These are phyloP conservation scores for Sycobia sp. DNA, from an alignment of 1,140 invertebrate genomes.

Conservation along the genomic window DNA sequence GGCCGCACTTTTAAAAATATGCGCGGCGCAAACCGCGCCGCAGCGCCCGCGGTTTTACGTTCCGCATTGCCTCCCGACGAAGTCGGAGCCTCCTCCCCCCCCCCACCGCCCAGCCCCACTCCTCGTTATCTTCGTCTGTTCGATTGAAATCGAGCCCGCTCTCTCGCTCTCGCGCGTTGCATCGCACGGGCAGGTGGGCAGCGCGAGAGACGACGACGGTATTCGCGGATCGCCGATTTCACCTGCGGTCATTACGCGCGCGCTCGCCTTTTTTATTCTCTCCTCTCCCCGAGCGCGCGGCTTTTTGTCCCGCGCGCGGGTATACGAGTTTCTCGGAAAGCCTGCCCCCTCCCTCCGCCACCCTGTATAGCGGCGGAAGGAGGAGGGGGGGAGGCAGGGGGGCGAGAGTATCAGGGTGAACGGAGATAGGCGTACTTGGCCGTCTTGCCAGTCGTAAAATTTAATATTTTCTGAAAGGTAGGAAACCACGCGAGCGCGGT, in stretches of 20 bases:
- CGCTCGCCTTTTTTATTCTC: conserved; percentile 10
- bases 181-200: too few species aligned
- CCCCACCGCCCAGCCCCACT: too few species aligned
- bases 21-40: too few species aligned
- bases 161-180: too few species aligned
- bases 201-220: background rate
- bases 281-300: background rate
- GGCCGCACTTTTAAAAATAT: background rate
- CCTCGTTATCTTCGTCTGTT: background rate
- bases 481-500: background rate
- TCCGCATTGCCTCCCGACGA: too few species aligned
- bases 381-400: background rate
- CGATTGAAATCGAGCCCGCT: conserved; percentile 11
- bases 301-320: background rate
- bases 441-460: conserved; percentile 9
- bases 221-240: conserved; percentile 36
- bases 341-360: conserved; percentile 25
- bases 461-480: conserved; percentile 24
- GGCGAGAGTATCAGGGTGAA: background rate
- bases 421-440: conserved; percentile 1
- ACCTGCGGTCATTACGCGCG: conserved; percentile 33
- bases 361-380: background rate
- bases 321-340: background rate
- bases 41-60: too few species aligned
- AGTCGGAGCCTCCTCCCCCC: background rate